These are phyloP conservation scores for Hesperophylax magnus DNA, from an alignment of 1,140 invertebrate species.

Conservation along the genomic window DNA sequence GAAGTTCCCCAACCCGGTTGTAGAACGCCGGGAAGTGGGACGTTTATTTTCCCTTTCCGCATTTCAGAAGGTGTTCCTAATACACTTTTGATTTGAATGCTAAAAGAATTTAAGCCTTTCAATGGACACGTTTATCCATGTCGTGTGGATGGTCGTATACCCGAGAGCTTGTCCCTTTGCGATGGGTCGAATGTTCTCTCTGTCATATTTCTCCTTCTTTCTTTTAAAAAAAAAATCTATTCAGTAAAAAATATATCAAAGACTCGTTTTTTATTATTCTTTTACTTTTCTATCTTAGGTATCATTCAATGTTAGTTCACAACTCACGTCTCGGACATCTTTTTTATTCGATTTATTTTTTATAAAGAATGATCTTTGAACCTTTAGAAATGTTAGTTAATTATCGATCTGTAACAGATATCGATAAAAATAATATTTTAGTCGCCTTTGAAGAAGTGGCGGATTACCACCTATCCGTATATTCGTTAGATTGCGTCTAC, in stretches of 20 bases:
- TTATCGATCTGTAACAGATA: too few relatives aligned
- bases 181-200: background rate
- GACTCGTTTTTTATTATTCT: too few relatives aligned
- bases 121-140: conserved; percentile 54
- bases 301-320: too few relatives aligned
- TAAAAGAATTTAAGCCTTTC: conserved; percentile 50
- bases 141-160: conserved; percentile 15
- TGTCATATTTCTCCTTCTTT: too few relatives aligned
- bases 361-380: too few relatives aligned
- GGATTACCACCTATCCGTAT: too few relatives aligned
- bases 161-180: background rate
- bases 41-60: conserved; percentile 45
- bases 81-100: conserved; percentile 53
- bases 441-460: too few relatives aligned
- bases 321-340: background rate
- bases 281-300: too few relatives aligned
- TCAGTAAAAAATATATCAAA: too few relatives aligned
- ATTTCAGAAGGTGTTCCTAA: conserved; percentile 38
- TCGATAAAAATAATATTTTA: too few relatives aligned
- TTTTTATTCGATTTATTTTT: background rate
- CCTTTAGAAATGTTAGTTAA: too few relatives aligned
- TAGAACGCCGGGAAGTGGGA: conserved; percentile 17
- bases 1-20: background rate
- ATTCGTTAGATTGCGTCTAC: background rate
- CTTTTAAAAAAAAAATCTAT: too few relatives aligned